These are phyloP conservation scores for Ambastaia sidthimunki DNA, from an alignment of 2,797 vertebrate genomes.

Conservation along the genomic window DNA sequence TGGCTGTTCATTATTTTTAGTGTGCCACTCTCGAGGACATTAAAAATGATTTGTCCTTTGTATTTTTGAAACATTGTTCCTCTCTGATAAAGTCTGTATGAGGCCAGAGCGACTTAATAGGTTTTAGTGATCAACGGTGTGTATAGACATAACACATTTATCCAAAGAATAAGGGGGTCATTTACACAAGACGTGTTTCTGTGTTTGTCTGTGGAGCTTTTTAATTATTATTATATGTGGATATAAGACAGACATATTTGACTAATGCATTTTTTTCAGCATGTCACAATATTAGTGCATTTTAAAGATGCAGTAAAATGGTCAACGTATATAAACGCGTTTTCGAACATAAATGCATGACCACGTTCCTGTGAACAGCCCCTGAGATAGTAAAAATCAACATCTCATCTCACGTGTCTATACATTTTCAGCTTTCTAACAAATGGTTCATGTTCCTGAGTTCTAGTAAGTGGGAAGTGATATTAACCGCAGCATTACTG, in stretches of 20 bases:
- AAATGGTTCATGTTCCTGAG: conserved; percentile 27
- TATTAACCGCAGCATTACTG: conserved; percentile 76
- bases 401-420: background rate
- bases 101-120: background rate
- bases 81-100: background rate
- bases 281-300: too few relatives aligned
- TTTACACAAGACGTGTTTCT: background rate
- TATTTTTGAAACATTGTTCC: background rate
- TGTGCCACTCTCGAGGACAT: conserved; percentile 12
- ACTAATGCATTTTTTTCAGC: too few relatives aligned
- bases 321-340: too few relatives aligned
- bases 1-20: conserved; percentile 40
- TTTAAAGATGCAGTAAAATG: too few relatives aligned
- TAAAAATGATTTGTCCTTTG: conserved; percentile 10
- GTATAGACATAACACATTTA: background rate
- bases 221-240: too few relatives aligned
- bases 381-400: background rate
- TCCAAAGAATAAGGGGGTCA: background rate
- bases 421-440: background rate
- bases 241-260: too few relatives aligned
- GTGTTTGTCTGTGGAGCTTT: background rate
- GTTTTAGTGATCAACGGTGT: background rate
- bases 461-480: conserved; percentile 59
- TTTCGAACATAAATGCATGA: background rate
- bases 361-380: background rate